Percentiles rank a stretch among this genome's conserved stretches.
These are phyloP conservation scores for Acholoe squamosa DNA, from an alignment of 2,888 invertebrate species.

Conservation along the genomic window DNA sequence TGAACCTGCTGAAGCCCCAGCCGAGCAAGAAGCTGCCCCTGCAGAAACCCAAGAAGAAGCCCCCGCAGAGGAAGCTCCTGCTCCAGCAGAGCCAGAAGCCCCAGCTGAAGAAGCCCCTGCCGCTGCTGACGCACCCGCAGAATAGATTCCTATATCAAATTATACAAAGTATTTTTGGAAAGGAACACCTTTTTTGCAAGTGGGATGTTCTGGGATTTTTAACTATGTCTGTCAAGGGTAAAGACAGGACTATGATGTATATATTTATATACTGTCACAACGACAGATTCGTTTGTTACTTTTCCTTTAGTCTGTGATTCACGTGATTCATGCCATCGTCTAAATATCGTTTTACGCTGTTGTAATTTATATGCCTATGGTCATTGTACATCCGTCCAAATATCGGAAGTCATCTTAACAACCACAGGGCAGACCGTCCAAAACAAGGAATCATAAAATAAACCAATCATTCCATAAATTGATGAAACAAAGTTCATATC, in stretches of 20 bases:
- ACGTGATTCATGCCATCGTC: not conserved
- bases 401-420: not conserved
- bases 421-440: slow-evolving; percentile 1
- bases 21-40: not conserved
- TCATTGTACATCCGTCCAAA: slow-evolving; percentile 25
- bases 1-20: not conserved
- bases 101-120: not conserved
- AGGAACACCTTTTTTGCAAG: not conserved
- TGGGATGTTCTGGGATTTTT: not conserved
- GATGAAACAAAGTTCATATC: not conserved
- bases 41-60: slow-evolving; percentile 30
- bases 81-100: not conserved
- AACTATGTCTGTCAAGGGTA: not conserved
- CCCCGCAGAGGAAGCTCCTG: not conserved
- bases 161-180: not conserved
- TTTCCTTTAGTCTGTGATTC: not conserved
- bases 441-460: not conserved
- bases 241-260: not conserved
- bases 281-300: not conserved
- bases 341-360: not conserved
- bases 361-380: slow-evolving; percentile 2
- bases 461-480: not conserved
- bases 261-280: not conserved
- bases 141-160: not conserved
- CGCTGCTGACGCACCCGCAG: not conserved